Conservation (phyloP, 2,888 invertebrate genomes). For the Agrochola circellaris region DNA sequence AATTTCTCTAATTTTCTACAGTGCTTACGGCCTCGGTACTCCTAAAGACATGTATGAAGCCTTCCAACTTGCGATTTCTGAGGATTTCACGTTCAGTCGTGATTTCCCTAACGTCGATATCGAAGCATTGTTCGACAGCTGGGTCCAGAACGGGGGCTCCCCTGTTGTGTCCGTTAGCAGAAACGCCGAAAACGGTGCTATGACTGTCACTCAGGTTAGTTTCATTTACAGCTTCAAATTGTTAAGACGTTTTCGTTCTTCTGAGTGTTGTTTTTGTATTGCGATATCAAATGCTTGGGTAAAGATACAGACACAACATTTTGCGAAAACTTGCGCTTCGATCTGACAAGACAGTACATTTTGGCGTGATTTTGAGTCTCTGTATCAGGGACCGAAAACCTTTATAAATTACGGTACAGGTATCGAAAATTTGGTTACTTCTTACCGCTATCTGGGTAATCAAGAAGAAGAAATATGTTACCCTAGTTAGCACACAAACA, state of each 20-base stretch:
- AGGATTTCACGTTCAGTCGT: slow-evolving; percentile 75
- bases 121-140: slow-evolving; percentile 89
- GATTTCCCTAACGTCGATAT: slow-evolving; percentile 77
- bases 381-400: not conserved
- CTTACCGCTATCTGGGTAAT: no score
- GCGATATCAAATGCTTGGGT: no score
- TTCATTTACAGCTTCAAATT: not conserved
- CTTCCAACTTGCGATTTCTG: slow-evolving; percentile 76
- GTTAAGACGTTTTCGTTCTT: not conserved
- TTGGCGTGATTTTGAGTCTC: not conserved
- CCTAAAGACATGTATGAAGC: slow-evolving; percentile 82
- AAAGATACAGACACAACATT: no score
- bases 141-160: slow-evolving; percentile 91
- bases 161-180: slow-evolving; percentile 90
- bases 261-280: no score
- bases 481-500: no score
- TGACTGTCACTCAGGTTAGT: slow-evolving; percentile 83
- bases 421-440: no score
- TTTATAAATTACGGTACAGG: no score
- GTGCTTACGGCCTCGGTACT: slow-evolving; percentile 81
- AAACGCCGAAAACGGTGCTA: slow-evolving; percentile 76
- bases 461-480: no score
- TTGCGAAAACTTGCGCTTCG: not conserved
- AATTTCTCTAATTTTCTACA: slow-evolving; percentile 54
- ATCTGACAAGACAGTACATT: not conserved